Percentiles rank a stretch among this genome's conserved stretches.
phyloP scores from a whole-genome alignment of 2,113 vertebrate species.

The Leuciscus idus region DNA sequence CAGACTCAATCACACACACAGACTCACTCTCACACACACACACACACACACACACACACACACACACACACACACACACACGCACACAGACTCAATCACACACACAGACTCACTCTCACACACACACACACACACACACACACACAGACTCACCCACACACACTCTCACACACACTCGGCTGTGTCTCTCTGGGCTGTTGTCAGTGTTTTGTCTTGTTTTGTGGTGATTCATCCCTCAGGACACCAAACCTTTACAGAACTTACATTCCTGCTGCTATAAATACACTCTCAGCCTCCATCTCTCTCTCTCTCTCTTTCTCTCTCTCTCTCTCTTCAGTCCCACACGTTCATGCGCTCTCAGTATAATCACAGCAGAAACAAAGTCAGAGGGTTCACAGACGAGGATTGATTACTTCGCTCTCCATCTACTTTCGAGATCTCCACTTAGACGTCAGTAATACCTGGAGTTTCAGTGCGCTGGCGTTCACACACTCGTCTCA shows the following conservation, averaged over 20 bases:
- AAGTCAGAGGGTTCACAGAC: background rate
- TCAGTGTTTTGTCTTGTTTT: slow-evolving; percentile 33
- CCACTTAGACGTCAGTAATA: background rate
- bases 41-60: too few relatives aligned
- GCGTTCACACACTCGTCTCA: background rate
- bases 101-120: too few relatives aligned
- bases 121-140: too few relatives aligned
- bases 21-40: too few relatives aligned
- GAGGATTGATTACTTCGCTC: background rate
- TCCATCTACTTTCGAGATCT: background rate
- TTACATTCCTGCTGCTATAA: slow-evolving; percentile 57
- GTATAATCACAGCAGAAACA: background rate
- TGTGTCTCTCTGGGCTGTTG: slow-evolving; percentile 6
- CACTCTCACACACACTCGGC: slow-evolving; percentile 8
- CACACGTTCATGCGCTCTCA: slow-evolving; percentile 19
- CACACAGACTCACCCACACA: too few relatives aligned
- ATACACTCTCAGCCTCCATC: slow-evolving; percentile 45
- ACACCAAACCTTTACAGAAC: slow-evolving; percentile 50
- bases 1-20: too few relatives aligned
- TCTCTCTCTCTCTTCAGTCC: slow-evolving; percentile 16
- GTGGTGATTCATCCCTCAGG: slow-evolving; percentile 43
- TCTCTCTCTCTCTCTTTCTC: slow-evolving; percentile 8
- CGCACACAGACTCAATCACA: too few relatives aligned
- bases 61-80: background rate
- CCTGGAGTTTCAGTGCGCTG: background rate